phyloP scores from a whole-genome alignment of 2,113 vertebrate species.

The Callorhinus ursinus region DNA sequence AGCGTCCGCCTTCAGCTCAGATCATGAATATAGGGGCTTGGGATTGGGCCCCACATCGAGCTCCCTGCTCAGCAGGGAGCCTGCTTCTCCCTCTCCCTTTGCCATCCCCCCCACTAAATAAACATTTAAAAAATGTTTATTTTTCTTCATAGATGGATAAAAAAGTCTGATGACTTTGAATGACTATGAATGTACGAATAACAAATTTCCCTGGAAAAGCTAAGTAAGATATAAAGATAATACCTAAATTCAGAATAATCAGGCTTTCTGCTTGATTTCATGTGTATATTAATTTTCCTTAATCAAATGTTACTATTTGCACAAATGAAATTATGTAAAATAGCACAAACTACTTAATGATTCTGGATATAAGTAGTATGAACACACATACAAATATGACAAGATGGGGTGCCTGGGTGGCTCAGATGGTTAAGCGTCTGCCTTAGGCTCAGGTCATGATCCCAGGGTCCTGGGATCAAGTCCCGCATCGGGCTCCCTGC shows the following conservation, averaged over 20 bases:
- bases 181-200: background rate
- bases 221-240: conserved; percentile 29
- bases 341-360: background rate
- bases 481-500: no score
- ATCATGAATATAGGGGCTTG: background rate
- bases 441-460: no score
- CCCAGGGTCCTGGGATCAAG: no score
- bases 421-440: no score
- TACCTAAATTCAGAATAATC: conserved; percentile 23
- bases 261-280: conserved; percentile 10
- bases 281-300: conserved; percentile 22
- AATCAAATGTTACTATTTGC: background rate
- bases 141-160: background rate
- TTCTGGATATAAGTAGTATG: background rate
- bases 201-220: background rate
- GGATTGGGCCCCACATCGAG: background rate
- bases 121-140: background rate
- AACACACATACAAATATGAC: background rate
- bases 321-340: conserved; percentile 27
- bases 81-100: background rate
- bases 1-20: background rate
- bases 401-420: background rate
- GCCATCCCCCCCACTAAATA: background rate
- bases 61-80: background rate
- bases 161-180: conserved; percentile 12